Percentiles rank a stretch among this genome's conserved stretches.
These are phyloP conservation scores for Heliconius eleuchia DNA, from an alignment of 1,140 invertebrate genomes.

Conservation along the genomic window DNA sequence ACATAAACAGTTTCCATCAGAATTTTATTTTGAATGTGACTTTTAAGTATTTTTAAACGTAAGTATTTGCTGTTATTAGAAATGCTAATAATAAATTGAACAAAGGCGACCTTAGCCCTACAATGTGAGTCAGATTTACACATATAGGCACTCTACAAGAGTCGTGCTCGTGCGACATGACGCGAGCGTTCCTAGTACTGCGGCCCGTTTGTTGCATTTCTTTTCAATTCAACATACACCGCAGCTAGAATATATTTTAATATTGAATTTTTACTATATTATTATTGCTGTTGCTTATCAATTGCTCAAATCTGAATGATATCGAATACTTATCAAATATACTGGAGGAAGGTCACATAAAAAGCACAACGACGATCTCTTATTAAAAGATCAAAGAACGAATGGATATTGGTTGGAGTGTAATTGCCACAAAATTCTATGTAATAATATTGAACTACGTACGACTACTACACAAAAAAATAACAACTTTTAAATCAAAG, in stretches of 20 bases:
- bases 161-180: conserved; percentile 43
- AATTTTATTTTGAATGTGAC: neutral
- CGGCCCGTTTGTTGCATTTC: conserved; percentile 22
- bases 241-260: neutral
- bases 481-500: neutral
- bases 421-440: too few species aligned
- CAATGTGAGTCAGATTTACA: conserved; percentile 53
- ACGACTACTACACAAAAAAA: too few species aligned
- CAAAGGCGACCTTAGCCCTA: conserved; percentile 50
- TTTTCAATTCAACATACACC: conserved; percentile 16
- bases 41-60: neutral
- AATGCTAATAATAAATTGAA: conserved; percentile 51
- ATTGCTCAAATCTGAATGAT: too few species aligned
- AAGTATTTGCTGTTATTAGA: conserved; percentile 11
- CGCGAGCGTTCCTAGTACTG: conserved; percentile 47
- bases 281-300: too few species aligned
- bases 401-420: too few species aligned
- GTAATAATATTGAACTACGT: too few species aligned
- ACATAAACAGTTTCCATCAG: too few species aligned
- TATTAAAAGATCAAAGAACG: too few species aligned
- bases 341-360: too few species aligned
- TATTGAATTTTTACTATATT: neutral
- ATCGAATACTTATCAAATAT: too few species aligned
- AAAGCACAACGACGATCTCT: too few species aligned
- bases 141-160: conserved; percentile 44